Conservation (phyloP, 2,888 invertebrate genomes). For the Allolobophora icterica region DNA sequence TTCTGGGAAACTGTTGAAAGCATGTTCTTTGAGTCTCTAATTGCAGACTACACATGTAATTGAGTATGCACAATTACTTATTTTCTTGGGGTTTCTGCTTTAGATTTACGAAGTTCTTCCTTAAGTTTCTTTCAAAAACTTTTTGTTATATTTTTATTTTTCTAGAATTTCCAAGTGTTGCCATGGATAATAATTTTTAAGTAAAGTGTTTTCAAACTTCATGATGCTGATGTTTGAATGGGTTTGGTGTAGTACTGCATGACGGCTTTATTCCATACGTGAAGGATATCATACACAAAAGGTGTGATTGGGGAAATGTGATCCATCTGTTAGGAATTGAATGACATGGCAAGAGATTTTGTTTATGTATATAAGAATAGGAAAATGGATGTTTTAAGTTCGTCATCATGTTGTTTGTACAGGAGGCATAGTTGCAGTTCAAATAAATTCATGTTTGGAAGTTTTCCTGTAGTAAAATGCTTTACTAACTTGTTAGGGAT, state of each 20-base stretch:
- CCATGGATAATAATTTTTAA: constrained; percentile 17
- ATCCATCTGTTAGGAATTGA: not conserved
- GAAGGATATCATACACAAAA: not conserved
- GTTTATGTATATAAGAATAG: constrained; percentile 20
- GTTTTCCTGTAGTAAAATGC: constrained; percentile 22
- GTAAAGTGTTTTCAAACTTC: not conserved
- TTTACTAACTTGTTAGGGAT: constrained; percentile 13
- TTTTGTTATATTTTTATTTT: constrained; percentile 11
- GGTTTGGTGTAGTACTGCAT: not conserved
- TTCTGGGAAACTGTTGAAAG: no score
- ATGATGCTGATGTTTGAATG: constrained; percentile 10
- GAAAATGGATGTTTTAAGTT: constrained; percentile 29
- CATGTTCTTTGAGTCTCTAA: not conserved
- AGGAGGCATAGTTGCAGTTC: constrained; percentile 20
- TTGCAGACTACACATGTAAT: not conserved
- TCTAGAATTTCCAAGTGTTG: not conserved
- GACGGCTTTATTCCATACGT: not conserved
- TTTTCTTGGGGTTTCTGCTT: not conserved
- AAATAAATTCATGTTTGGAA: constrained; percentile 19
- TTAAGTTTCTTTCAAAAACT: not conserved
- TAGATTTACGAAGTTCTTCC: not conserved
- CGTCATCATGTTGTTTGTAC: constrained; percentile 20
- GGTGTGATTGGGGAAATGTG: not conserved
- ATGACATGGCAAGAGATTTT: not conserved
- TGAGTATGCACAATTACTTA: not conserved